Base-by-base conservation (phyloP, 2,113 vertebrate genomes). In the Syrrhaptes paradoxus region DNA sequence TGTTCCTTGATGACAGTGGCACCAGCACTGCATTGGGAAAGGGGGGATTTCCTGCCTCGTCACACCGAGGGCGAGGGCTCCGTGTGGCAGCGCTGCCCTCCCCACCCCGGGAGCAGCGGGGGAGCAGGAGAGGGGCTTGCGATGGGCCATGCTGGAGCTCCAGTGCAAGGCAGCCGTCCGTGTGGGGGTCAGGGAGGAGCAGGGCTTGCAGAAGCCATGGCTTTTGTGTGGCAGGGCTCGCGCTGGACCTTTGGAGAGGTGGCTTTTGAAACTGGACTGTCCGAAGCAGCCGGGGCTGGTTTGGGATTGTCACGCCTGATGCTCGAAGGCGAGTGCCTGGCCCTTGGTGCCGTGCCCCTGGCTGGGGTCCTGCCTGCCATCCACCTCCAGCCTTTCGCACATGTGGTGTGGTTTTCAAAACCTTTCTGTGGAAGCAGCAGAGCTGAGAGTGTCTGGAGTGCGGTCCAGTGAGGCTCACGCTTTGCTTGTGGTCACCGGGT, bases 321-420 rank as follows among this genome's bases (percentile, higher is more conserved):
- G 7, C 45, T 17, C 3, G 1, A 74, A 11, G 29, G 29, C 5
- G 3, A 32, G n/a, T 22, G 34, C 49, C 46, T 6, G 61, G 43
- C 43, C 26, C 5, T 20, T 6, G 0, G 48, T 25, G 34, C 72
- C 5, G 0, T 51, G 62, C 6, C 55, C 51, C 5, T 18, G 32
- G 2, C 1, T n/a, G 28, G 6, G 4, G 12, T 31, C 57, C 66
- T 32, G 10, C 62, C 38, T 31, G 16, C 12, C 2, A 2, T 4
- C 49, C 8, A 0, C 11, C 43, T 22, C 34, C 54, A 54, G 45
- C 52, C 43, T 24, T 46, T 14, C 21, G 7, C 8, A 12, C 12
- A 20, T 49, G 36, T 38, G 13, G 18, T 11, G 32, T 26, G 19
- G 26, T 8, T 51, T 46, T 45, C 26, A 32, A 43, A 63, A 11